Base-by-base conservation (phyloP, 1,140 invertebrate genomes). In the Psilanteris sp. region DNA sequence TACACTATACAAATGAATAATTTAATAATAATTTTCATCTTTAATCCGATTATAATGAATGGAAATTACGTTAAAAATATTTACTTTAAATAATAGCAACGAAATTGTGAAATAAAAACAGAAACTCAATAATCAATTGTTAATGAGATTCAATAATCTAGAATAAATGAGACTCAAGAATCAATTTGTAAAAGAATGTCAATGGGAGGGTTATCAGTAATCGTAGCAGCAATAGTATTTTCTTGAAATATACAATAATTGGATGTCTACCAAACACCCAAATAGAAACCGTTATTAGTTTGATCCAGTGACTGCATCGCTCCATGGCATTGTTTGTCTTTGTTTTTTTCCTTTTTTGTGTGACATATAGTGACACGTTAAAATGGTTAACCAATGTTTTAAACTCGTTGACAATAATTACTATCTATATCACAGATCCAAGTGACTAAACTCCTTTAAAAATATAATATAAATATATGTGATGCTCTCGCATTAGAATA, bases 401-500 rank as follows among this genome's bases (percentile, higher is more conserved):
- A 88, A 83, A 72, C 67, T 87, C 83, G 84, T 86, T 86, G 86
- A 87, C 71, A 85, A 88, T 88, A 88, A 88, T 88, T 88, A 88
- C 87, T 88, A 88, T 85, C 87, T 88, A 88, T 88, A 88, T 88
- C 87, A 88, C 87, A 88, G 87, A 88, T 88, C 72, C 85, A 88
- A 88, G 85, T 88, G 87, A 88, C 87, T 88, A 88, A 88, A 88
- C 82, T 87, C 79, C 83, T 88, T 88, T 86, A 88, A 88, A 87
- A 88, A 88, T 88, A 88, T 88, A 88, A 86, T 87, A 88, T 86
- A 87, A 87, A 87, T 86, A 87, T 86, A 81, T 79, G 76, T 81
- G 81, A 86, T 86, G 84, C 79, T 83, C 75, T 79, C 74, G 77
- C 77, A 79, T 79, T 79, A 85, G 67, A 77, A 59, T 80, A 74